Evolutionary conservation across 2,113 vertebrate genomes (phyloP).

Genomic region (Calyptomena viridis): DNA sequence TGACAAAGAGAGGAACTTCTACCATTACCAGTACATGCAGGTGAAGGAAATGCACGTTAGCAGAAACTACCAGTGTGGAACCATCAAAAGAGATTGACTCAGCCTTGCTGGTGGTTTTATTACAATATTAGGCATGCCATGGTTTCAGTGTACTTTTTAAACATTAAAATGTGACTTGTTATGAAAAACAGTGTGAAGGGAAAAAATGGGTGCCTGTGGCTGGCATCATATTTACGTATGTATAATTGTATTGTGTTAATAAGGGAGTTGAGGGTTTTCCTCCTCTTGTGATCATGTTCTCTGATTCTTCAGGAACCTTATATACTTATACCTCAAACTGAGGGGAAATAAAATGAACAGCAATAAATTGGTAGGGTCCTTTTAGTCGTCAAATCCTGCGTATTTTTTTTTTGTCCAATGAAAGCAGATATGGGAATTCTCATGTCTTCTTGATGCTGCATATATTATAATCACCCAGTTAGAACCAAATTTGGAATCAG

Average conservation of each 20-base stretch:
- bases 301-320: neutral
- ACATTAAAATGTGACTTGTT: neutral
- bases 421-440: neutral
- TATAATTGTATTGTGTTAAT: neutral
- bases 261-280: neutral
- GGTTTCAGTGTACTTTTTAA: neutral
- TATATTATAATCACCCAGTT: neutral
- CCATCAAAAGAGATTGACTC: neutral
- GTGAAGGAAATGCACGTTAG: neutral
- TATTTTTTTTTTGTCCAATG: neutral
- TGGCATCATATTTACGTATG: neutral
- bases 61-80: neutral
- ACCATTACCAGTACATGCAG: accelerated
- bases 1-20: neutral
- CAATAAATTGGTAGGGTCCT: neutral
- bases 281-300: neutral
- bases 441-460: neutral
- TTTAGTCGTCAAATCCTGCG: neutral
- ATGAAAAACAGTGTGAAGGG: neutral
- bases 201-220: neutral
- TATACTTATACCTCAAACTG: accelerated
- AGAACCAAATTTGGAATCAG: neutral
- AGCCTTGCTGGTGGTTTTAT: neutral
- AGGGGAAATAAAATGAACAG: neutral
- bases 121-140: neutral